Evolutionary conservation across 2,797 vertebrate species (phyloP), one percentile per base, ranked within the genome.

Genomic region (Danio jaintianensis): DNA sequence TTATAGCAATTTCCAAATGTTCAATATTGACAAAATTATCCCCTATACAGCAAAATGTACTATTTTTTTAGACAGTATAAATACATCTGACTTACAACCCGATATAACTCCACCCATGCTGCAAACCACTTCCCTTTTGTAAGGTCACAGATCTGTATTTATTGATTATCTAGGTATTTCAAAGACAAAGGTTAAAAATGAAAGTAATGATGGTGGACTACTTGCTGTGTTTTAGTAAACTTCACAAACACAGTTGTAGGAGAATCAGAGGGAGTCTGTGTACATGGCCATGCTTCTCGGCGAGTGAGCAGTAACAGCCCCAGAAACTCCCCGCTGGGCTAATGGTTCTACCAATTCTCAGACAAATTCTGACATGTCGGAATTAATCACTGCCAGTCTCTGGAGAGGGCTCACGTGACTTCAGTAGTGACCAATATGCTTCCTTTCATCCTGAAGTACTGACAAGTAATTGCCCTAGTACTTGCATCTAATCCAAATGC

Each of bases 401-500:
- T 50, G 3, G 3, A 11, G 5, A 3, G 29, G 4, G 12, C 16
- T 40, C 7, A 22, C 5, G 13, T 53, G 13, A 12, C 8, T 36
- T 71, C 56, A 36, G 53, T 22, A 45, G 70, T 72, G 70, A 58
- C 70, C 70, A 56, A 22, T 11, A 29, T 4, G 40, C 5, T 58
- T 56, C 20, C 56, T 45, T 12, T 43, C 9, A 18, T 4, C 38
- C 38, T 16, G 4, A 58, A 58, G 53, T 43, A 29, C 13, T 22
- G 11, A 29, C 40, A 56, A 15, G 48, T 71, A 36, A 42, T 55
- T 15, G 4, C 68, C 11, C 7, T 5, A 29, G 29, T 29, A 22
- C 7, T 22, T 12, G 16, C 7, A 56, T 45, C 4, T 15, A 22
- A 45, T 56, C 7, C 5, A 72, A 72, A 55, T 6, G 4, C 10